Evolutionary conservation across 1,140 invertebrate species (phyloP), one percentile per base, ranked within the genome.

Genomic region (Physella acuta): DNA sequence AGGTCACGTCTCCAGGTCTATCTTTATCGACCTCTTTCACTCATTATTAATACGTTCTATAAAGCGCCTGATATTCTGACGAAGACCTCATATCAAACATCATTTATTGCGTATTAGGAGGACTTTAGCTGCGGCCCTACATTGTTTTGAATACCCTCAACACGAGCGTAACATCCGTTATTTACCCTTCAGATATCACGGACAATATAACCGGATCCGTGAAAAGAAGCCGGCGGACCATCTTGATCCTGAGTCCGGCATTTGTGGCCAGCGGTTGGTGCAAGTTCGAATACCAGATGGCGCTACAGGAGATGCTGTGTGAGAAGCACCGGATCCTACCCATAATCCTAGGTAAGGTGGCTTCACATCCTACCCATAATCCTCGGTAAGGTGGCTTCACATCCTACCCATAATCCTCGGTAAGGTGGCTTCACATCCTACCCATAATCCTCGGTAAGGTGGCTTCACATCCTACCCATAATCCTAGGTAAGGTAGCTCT

Each of bases 261-360:
- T 66, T 2, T n/a, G 51, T 66, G 5, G 24, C 5, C 63, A 53
- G 49, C 28, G 51, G 37, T 55, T 66, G 63, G 63, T 66, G 63
- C 51, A 36, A 33, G 30, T 55, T 66, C 11, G 63, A 66, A 26
- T 66, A 37, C 51, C 63, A 66, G 51, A 55, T 36, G 28, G 63
- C 51, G 30, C 49, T 66, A 24, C 49, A 52, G 33, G 63, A 66
- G 31, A 66, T 66, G 63, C 3, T 66, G 14, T 34, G 16, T 17
- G 33, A 66, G 63, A 66, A 66, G 30, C 63, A 66, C 33, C 24
- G 51, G 24, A 44, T 66, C 3, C 63, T 66, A 8, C 63, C 63
- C 24, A 55, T 66, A 1, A 31, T 66, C 1, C 24, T 66, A 36
- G 63, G 63, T 66, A 24, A 66, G n/a, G 11, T 60, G 24, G 8